phyloP scores from a whole-genome alignment of 1,140 invertebrate genomes.

The Pseudomyrmex cubaensis region DNA sequence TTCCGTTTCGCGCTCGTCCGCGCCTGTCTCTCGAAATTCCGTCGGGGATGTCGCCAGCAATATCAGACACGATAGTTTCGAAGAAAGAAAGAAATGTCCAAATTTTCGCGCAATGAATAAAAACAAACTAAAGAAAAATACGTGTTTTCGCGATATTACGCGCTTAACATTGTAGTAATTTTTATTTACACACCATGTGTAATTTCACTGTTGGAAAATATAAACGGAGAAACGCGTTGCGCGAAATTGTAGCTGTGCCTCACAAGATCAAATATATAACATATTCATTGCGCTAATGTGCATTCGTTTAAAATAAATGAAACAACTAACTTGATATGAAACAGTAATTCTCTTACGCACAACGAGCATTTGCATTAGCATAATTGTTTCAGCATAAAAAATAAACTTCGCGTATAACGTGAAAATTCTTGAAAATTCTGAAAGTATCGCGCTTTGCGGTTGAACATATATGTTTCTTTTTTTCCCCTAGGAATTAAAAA shows the following conservation, averaged over 20 bases:
- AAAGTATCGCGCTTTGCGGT: not conserved
- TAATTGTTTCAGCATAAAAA: conserved; percentile 25
- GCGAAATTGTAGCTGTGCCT: not conserved
- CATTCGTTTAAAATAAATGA: conserved; percentile 34
- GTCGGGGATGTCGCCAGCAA: not conserved
- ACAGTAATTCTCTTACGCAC: conserved; percentile 13
- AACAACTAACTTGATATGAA: not conserved
- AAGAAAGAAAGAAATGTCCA: not conserved
- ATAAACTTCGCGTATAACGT: not conserved
- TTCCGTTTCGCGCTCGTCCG: conserved; percentile 72
- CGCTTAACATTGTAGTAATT: not conserved
- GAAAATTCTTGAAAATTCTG: not conserved
- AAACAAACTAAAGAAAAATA: not conserved
- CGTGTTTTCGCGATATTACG: not conserved
- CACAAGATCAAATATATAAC: not conserved
- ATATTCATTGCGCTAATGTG: conserved; percentile 23
- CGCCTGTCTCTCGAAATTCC: conserved; percentile 47
- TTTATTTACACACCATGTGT: not conserved
- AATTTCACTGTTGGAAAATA: not conserved
- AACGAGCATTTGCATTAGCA: conserved; percentile 5
- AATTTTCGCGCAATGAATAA: not conserved
- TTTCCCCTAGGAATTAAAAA: conserved; percentile 45
- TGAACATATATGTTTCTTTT: conserved; percentile 24
- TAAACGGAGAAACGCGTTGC: not conserved
- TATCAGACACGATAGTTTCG: conserved; percentile 32